These are phyloP conservation scores for Dynastes grantii DNA, from an alignment of 2,888 invertebrate genomes.

Conservation along the genomic window DNA sequence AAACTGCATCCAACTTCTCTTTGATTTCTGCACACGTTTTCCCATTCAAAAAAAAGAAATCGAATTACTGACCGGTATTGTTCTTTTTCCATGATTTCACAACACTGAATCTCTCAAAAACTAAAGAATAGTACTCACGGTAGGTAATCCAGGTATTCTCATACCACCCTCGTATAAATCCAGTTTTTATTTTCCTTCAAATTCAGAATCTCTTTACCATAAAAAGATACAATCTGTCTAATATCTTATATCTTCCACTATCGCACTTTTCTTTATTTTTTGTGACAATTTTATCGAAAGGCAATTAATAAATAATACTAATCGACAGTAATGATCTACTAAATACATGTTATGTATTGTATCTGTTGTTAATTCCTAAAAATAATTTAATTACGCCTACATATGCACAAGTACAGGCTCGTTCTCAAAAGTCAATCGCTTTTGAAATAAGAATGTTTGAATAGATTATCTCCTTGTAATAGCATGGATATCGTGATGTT, in stretches of 20 bases:
- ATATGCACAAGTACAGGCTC: too few species aligned
- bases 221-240: not conserved
- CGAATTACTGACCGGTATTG: too few species aligned
- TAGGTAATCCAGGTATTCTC: too few species aligned
- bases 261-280: constrained; percentile 10
- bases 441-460: constrained; percentile 12
- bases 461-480: not conserved
- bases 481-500: not conserved
- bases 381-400: constrained; percentile 6
- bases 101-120: too few species aligned
- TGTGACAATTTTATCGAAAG: constrained; percentile 6
- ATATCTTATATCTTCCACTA: not conserved
- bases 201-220: too few species aligned
- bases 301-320: constrained; percentile 10
- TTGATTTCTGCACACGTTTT: too few species aligned
- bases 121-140: too few species aligned
- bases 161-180: too few species aligned
- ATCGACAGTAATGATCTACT: constrained; percentile 13
- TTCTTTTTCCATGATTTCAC: too few species aligned
- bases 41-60: too few species aligned
- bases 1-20: too few species aligned
- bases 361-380: constrained; percentile 8
- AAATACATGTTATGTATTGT: not conserved
- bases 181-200: too few species aligned
- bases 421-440: not conserved